Evolutionary conservation across 1,140 invertebrate species (phyloP).

Genomic region (Eumaeus atala): DNA sequence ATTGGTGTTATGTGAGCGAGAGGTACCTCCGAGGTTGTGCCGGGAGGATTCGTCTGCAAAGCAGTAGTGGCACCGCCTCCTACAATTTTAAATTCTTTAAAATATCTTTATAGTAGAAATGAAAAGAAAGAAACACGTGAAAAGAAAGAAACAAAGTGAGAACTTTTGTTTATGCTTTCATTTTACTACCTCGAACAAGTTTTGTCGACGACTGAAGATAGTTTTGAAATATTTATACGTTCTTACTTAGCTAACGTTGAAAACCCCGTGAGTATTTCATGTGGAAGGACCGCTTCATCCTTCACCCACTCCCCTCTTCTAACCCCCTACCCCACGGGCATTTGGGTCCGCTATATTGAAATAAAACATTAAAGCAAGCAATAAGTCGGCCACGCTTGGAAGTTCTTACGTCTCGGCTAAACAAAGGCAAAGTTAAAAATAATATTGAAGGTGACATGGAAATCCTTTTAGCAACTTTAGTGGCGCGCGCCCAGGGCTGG

Average conservation of each 20-base stretch:
- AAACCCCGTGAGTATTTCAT: background rate
- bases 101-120: no score
- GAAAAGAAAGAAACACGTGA: no score
- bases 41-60: no score
- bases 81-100: no score
- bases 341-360: constrained; percentile 1
- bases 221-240: constrained; percentile 1
- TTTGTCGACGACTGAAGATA: background rate
- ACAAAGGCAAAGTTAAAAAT: constrained; percentile 5
- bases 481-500: background rate
- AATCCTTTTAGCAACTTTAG: constrained; percentile 4
- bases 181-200: background rate
- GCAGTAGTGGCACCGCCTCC: no score
- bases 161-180: background rate
- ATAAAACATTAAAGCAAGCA: constrained; percentile 10
- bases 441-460: background rate
- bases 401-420: background rate
- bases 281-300: constrained; percentile 1
- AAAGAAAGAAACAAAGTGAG: no score
- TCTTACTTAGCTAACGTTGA: background rate
- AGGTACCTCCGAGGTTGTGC: no score
- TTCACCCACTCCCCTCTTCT: background rate
- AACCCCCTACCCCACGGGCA: background rate
- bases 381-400: background rate
- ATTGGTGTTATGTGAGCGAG: no score